Evolutionary conservation across 2,113 vertebrate genomes (phyloP).

Genomic region (Lamprotornis superbus): DNA sequence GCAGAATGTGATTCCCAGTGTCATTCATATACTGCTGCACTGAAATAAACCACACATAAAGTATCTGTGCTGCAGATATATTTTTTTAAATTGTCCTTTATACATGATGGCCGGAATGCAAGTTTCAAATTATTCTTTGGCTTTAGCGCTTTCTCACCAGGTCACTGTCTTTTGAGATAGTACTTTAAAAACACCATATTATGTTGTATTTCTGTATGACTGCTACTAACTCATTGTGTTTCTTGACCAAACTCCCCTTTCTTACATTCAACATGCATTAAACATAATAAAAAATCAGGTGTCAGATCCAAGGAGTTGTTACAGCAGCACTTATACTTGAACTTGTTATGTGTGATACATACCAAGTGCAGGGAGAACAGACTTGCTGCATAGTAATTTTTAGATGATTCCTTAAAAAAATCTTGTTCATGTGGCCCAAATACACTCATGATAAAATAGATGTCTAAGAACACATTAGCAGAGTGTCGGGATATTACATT

Average conservation of each 20-base stretch:
- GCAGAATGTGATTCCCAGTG: background rate
- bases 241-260: background rate
- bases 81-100: background rate
- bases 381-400: constrained; percentile 9
- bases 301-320: background rate
- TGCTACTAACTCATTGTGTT: background rate
- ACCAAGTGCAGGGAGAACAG: background rate
- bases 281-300: background rate
- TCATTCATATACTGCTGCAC: background rate
- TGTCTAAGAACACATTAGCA: constrained; percentile 16
- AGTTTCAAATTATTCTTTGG: background rate
- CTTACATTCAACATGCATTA: background rate
- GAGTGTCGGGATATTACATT: background rate
- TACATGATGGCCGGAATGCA: background rate
- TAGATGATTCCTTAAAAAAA: background rate
- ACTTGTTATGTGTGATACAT: background rate
- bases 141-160: background rate
- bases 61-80: background rate
- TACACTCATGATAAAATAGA: background rate
- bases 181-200: background rate
- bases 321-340: background rate
- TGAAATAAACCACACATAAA: background rate
- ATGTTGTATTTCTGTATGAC: background rate
- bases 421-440: background rate
- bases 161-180: background rate